Evolutionary conservation across 2,888 invertebrate genomes (phyloP).

Genomic region (Allacma fusca): DNA sequence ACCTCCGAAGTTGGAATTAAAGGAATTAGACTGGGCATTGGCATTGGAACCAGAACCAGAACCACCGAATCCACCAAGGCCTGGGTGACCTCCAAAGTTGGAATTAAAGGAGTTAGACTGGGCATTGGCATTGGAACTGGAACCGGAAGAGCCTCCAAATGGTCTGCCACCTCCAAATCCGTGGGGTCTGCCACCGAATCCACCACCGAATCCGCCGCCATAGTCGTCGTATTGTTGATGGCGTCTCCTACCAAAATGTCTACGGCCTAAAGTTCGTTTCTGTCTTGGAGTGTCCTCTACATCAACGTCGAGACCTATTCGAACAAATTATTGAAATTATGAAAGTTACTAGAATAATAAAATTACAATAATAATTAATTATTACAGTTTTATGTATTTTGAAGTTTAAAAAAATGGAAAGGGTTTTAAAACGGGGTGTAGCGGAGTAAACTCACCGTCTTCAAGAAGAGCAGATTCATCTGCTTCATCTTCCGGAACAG

Average conservation of each 20-base stretch:
- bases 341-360: too few species aligned
- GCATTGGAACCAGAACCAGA: not conserved
- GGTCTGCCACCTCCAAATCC: too few species aligned
- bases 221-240: not conserved
- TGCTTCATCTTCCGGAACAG: not conserved
- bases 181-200: not conserved
- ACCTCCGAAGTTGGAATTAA: conserved; percentile 1
- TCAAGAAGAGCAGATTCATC: too few species aligned
- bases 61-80: not conserved
- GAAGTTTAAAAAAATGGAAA: too few species aligned
- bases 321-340: too few species aligned
- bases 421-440: too few species aligned
- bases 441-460: too few species aligned
- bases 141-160: not conserved
- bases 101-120: not conserved
- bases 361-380: too few species aligned
- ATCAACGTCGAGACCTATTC: not conserved
- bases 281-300: not conserved
- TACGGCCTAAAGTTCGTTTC: not conserved
- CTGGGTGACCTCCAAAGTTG: conserved; percentile 24
- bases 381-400: too few species aligned
- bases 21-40: not conserved
- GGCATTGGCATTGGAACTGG: conserved; percentile 28
- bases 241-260: not conserved
- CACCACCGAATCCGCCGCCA: conserved; percentile 18